These are phyloP conservation scores for Synanthedon andrenaeformis DNA, from an alignment of 2,888 invertebrate species.

Conservation along the genomic window DNA sequence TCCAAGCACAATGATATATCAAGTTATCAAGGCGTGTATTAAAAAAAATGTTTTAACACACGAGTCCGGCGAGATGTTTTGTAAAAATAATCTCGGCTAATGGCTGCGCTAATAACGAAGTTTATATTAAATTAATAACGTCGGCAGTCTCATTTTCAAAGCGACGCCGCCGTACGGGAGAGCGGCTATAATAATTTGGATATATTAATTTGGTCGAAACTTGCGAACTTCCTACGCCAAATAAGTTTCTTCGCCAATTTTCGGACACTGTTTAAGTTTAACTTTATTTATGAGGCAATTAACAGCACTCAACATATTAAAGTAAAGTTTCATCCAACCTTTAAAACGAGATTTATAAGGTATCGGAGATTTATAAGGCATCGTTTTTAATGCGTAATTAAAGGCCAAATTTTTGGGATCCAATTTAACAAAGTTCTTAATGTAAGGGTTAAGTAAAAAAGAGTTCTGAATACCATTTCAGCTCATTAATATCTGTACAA, in stretches of 20 bases:
- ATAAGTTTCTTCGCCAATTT: slow-evolving; percentile 15
- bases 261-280: slow-evolving; percentile 11
- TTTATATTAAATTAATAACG: neutral
- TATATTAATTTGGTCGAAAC: slow-evolving; percentile 12
- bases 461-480: no score
- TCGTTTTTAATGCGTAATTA: no score
- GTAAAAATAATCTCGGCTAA: neutral
- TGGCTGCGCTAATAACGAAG: neutral
- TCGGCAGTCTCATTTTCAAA: neutral
- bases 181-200: slow-evolving; percentile 3
- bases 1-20: no score
- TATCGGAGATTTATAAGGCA: neutral
- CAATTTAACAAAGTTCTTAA: no score
- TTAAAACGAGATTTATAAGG: slow-evolving; percentile 6
- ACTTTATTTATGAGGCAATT: slow-evolving; percentile 23
- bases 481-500: no score
- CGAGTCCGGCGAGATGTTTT: neutral
- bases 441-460: no score
- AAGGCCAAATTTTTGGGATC: no score
- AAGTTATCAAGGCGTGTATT: no score
- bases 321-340: slow-evolving; percentile 9
- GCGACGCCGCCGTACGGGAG: neutral
- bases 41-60: no score
- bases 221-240: slow-evolving; percentile 11
- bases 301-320: slow-evolving; percentile 17